A percentile compares a stretch with the other conserved stretches of the same genome.
Evolutionary conservation across 2,888 invertebrate species (phyloP).

Genomic region (Caenorhabditis sp.): DNA sequence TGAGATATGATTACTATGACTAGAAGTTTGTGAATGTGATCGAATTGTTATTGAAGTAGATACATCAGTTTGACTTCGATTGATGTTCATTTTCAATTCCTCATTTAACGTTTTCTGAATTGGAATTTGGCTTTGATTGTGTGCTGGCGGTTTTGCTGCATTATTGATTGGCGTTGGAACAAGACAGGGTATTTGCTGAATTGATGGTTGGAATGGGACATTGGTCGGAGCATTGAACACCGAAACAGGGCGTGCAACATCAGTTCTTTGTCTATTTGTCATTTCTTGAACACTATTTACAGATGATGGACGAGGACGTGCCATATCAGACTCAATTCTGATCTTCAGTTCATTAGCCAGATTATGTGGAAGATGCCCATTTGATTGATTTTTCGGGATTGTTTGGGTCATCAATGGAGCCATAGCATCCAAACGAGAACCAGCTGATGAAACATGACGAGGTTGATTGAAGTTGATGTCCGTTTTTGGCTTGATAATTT

Average conservation of each 20-base stretch:
- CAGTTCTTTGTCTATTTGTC: not conserved
- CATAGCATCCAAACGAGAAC: slow-evolving; percentile 15
- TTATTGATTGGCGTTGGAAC: slow-evolving; percentile 29
- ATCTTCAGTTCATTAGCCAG: slow-evolving; percentile 12
- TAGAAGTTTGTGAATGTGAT: not conserved
- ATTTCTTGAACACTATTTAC: slow-evolving; percentile 18
- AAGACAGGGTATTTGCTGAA: slow-evolving; percentile 16
- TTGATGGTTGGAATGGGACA: not conserved
- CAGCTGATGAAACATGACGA: slow-evolving; percentile 9
- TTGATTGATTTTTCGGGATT: not conserved
- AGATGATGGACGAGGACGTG: slow-evolving; percentile 28
- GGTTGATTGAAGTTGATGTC: slow-evolving; percentile 9
- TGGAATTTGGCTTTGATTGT: too few species aligned
- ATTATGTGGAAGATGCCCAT: slow-evolving; percentile 10
- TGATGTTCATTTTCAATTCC: slow-evolving; percentile 21
- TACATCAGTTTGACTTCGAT: slow-evolving; percentile 3
- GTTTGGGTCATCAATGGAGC: not conserved
- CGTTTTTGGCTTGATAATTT: not conserved
- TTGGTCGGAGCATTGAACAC: slow-evolving; percentile 12
- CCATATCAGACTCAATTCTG: slow-evolving; percentile 10
- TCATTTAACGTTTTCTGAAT: slow-evolving; percentile 19
- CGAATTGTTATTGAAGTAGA: not conserved
- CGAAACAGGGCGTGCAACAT: slow-evolving; percentile 17
- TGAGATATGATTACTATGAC: too few species aligned
- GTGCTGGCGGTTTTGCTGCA: slow-evolving; percentile 4